Percentiles rank a stretch among this genome's conserved stretches.
These are phyloP conservation scores for Coregonus sp. DNA, from an alignment of 2,797 vertebrate species.

Conservation along the genomic window DNA sequence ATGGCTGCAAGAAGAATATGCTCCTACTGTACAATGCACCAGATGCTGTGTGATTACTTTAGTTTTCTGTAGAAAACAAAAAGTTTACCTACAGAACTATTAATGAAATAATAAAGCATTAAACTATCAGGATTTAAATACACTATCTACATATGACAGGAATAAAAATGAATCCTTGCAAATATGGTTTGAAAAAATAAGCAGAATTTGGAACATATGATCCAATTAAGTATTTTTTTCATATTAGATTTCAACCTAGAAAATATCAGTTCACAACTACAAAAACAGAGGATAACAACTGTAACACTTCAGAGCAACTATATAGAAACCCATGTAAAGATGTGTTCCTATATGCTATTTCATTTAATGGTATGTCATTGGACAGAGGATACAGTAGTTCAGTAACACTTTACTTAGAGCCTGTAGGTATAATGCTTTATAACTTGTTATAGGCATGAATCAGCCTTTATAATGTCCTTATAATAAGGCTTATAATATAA, in stretches of 20 bases:
- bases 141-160: slow-evolving; percentile 8
- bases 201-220: background rate
- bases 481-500: background rate
- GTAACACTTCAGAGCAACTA: background rate
- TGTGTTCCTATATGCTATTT: background rate
- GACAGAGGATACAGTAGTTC: background rate
- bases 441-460: background rate
- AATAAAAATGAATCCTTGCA: background rate
- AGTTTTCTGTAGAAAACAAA: slow-evolving; percentile 37
- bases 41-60: slow-evolving; percentile 60
- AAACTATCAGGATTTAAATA: slow-evolving; percentile 14
- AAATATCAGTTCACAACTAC: background rate
- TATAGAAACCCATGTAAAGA: background rate
- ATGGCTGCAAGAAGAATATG: slow-evolving; percentile 37
- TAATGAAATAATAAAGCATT: slow-evolving; percentile 21
- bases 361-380: background rate
- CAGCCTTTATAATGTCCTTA: background rate
- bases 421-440: background rate
- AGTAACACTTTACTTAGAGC: too few relatives aligned
- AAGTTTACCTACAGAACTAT: background rate
- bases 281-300: background rate
- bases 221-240: background rate
- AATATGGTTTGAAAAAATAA: background rate
- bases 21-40: slow-evolving; percentile 52
- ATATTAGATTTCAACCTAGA: background rate